Conservation (phyloP, 2,888 invertebrate species). For the Agelastica alni region DNA sequence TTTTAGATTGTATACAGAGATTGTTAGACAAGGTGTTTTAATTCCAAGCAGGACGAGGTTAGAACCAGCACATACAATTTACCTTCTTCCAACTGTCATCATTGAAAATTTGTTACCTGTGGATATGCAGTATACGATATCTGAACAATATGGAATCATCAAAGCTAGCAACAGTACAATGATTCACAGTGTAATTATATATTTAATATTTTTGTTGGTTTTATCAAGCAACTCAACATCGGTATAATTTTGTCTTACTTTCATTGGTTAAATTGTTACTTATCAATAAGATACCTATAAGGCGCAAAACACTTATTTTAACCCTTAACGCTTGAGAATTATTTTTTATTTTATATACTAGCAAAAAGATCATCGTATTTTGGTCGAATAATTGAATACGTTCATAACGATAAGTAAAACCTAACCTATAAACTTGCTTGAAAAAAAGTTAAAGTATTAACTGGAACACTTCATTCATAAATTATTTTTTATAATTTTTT, state of each 20-base stretch:
- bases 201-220: too few species aligned
- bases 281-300: too few species aligned
- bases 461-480: too few species aligned
- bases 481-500: too few species aligned
- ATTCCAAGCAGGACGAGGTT: slow-evolving; percentile 46
- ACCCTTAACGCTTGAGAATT: neutral
- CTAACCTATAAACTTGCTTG: too few species aligned
- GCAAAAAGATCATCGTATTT: too few species aligned
- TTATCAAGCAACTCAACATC: too few species aligned
- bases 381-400: too few species aligned
- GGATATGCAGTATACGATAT: slow-evolving; percentile 70
- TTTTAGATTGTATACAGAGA: slow-evolving; percentile 73
- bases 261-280: too few species aligned
- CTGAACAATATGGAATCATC: slow-evolving; percentile 48
- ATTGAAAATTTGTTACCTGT: slow-evolving; percentile 87
- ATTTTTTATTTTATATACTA: neutral
- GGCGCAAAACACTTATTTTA: neutral
- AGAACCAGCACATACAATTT: slow-evolving; percentile 83
- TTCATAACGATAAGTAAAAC: too few species aligned
- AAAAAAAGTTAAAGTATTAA: too few species aligned
- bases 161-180: slow-evolving; percentile 50
- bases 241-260: too few species aligned
- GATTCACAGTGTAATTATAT: slow-evolving; percentile 46
- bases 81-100: slow-evolving; percentile 81
- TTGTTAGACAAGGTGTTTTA: slow-evolving; percentile 75